Evolutionary conservation across 53 echinoderm and acorn worm genomes (phyloP), one percentile per base, ranked within the genome.

Genomic region (Henricia sp.): DNA sequence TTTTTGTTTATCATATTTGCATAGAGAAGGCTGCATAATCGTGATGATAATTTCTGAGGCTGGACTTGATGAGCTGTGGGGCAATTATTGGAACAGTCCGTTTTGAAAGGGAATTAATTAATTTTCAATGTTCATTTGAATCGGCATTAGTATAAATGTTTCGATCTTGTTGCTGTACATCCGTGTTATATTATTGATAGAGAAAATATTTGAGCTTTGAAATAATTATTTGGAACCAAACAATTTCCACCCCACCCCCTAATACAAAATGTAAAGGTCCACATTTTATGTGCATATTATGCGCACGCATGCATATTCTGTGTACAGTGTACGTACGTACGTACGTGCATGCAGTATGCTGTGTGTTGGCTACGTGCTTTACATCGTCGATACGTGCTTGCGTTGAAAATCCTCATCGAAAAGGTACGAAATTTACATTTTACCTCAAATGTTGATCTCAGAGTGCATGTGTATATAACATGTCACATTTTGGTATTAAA

Each of bases 191-290:
- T n/a, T n/a, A n/a, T n/a, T n/a, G n/a, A n/a, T n/a, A n/a, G n/a
- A n/a, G n/a, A n/a, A 44, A 13, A 44, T 44, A 44, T 44, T 44
- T 44, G n/a, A n/a, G n/a, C n/a, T n/a, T n/a, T n/a, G n/a, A n/a
- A n/a, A n/a, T n/a, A n/a, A n/a, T n/a, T n/a, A 30, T 3, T 10
- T 60, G 33, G 32, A 27, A 25, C 29, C 6, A 60, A n/a, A 60
- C 21, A 27, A 60, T 29, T 34, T 11, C 29, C 34, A 44, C 13
- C 44, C 62, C 53, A 0, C 56, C 62, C 68, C 76, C 59, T 24
- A 39, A 20, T 11, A 40, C 40, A 25, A 19, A 76, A 76, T 76
- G 76, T 57, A 40, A 40, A 58, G 42, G 16, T 37, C 56, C 74
- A 74, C 30, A 30, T 10, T 55, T 30, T 34, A 16, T 30, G 32